Conservation (phyloP, 2,797 vertebrate genomes). For the Sebastes alutus region DNA sequence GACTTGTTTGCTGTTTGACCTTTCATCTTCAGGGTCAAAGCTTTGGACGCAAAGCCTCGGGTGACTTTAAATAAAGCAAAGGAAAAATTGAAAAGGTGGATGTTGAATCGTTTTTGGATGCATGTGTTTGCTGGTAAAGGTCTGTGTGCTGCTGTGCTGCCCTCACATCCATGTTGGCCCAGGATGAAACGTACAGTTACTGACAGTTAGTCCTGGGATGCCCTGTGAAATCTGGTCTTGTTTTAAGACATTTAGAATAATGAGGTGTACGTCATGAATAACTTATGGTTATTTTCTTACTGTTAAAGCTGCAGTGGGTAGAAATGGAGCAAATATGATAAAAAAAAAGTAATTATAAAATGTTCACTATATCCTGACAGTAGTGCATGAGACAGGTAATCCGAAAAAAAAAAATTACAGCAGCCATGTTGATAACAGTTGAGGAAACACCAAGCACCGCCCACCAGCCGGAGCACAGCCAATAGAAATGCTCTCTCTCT, state of each 20-base stretch:
- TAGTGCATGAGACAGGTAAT: no score
- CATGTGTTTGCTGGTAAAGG: not conserved
- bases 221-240: not conserved
- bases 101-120: not conserved
- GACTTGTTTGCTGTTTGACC: constrained; percentile 5
- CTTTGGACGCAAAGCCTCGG: not conserved
- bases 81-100: not conserved
- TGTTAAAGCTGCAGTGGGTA: not conserved
- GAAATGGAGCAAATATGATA: no score
- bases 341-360: no score
- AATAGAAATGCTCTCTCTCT: no score
- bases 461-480: no score
- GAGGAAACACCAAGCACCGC: no score
- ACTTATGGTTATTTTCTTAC: not conserved
- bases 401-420: no score
- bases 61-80: not conserved
- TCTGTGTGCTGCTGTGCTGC: not conserved
- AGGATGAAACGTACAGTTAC: not conserved
- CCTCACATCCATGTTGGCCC: not conserved
- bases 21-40: constrained; percentile 8
- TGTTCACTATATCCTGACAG: no score
- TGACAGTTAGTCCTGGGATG: not conserved
- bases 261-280: not conserved
- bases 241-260: not conserved
- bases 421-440: no score